phyloP scores from a whole-genome alignment of 2,797 vertebrate genomes.

The Spheniscus humboldti region DNA sequence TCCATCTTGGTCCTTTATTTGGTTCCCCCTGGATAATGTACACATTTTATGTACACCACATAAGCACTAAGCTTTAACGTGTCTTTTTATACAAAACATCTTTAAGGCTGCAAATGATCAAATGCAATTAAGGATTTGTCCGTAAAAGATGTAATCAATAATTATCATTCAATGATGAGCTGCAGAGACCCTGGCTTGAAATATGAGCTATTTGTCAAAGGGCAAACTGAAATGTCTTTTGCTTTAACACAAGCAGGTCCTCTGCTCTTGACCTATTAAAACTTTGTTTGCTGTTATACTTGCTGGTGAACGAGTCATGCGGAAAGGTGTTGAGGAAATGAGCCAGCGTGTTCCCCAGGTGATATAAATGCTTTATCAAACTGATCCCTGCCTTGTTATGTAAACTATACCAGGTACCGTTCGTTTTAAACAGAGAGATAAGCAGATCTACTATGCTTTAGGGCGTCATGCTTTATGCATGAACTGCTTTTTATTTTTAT shows the following conservation, averaged over 20 bases:
- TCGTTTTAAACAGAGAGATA: constrained; percentile 81
- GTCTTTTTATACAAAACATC: background rate
- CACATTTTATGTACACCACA: background rate
- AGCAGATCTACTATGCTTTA: constrained; percentile 82
- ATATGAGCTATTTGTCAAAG: constrained; percentile 50
- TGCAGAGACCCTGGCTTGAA: constrained; percentile 27
- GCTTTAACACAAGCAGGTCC: constrained; percentile 36
- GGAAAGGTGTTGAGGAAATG: constrained; percentile 78
- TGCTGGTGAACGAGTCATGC: constrained; percentile 71
- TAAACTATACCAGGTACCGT: constrained; percentile 76
- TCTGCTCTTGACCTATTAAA: constrained; percentile 78
- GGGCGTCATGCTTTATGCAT: constrained; percentile 82
- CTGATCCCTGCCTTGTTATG: constrained; percentile 81
- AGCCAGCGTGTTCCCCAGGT: constrained; percentile 74
- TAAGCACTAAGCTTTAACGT: background rate
- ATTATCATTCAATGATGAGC: constrained; percentile 49
- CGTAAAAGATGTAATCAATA: constrained; percentile 31
- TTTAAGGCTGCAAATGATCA: background rate
- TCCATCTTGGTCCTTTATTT: background rate
- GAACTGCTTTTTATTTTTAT: constrained; percentile 79
- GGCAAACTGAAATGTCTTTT: constrained; percentile 20
- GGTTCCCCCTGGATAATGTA: background rate
- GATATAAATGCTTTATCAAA: constrained; percentile 80
- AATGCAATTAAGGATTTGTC: background rate
- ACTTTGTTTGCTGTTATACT: constrained; percentile 79